Percentiles rank a stretch among this genome's conserved stretches.
Evolutionary conservation across 2,888 invertebrate species (phyloP).

Genomic region (Morpho deidamia): DNA sequence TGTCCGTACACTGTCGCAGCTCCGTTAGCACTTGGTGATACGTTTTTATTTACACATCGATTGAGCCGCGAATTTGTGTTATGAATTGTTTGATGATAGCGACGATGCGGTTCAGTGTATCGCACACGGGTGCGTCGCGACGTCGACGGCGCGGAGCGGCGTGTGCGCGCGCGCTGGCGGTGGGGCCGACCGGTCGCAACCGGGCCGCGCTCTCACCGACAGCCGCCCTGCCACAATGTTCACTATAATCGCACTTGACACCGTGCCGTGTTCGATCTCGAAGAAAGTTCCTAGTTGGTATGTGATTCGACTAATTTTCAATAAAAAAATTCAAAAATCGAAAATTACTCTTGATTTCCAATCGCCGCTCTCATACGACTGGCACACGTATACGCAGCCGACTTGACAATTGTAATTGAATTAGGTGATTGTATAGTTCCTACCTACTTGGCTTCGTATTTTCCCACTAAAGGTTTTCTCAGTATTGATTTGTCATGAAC

Average conservation of each 20-base stretch:
- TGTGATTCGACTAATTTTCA: constrained; percentile 41
- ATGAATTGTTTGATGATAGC: constrained; percentile 33
- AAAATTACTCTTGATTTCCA: constrained; percentile 29
- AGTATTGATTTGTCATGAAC: constrained; percentile 16
- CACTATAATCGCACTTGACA: constrained; percentile 74
- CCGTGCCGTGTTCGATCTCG: constrained; percentile 61
- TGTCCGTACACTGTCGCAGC: constrained; percentile 6
- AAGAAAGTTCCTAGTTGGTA: constrained; percentile 75
- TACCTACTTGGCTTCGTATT: constrained; percentile 47
- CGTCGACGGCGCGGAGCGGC: constrained; percentile 69
- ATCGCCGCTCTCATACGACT: constrained; percentile 25
- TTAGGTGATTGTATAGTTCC: constrained; percentile 55
- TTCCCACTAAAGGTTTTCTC: constrained; percentile 14
- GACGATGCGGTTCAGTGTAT: constrained; percentile 37
- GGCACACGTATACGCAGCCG: constrained; percentile 40
- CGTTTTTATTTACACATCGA: constrained; percentile 32
- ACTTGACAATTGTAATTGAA: constrained; percentile 55
- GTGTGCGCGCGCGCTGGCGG: constrained; percentile 44
- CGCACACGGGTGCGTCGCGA: constrained; percentile 71
- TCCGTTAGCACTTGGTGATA: constrained; percentile 35
- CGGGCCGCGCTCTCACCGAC: constrained; percentile 72
- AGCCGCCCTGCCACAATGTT: constrained; percentile 55
- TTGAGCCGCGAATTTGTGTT: constrained; percentile 33
- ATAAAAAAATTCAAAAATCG: constrained; percentile 23
- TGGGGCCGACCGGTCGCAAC: constrained; percentile 76